A percentile compares a stretch with the other conserved stretches of the same genome.
Evolutionary conservation across 2,888 invertebrate species (phyloP).

Genomic region (Acleris holmiana): DNA sequence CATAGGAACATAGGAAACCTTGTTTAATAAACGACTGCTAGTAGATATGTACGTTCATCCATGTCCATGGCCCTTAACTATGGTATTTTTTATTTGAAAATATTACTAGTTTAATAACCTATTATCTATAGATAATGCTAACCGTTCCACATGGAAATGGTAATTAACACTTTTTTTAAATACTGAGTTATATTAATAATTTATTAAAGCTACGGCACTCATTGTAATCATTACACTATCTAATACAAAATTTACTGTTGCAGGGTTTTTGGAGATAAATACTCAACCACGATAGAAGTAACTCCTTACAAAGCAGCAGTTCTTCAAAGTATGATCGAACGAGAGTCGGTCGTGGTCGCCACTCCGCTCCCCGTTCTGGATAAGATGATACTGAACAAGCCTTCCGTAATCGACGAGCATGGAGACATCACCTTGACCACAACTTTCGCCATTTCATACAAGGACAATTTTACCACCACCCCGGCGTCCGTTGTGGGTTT

Average conservation of each 20-base stretch:
- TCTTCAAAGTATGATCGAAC: constrained; percentile 91
- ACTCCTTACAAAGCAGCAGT: constrained; percentile 96
- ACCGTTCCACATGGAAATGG: too few relatives aligned
- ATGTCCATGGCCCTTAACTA: too few relatives aligned
- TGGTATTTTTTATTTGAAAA: too few relatives aligned
- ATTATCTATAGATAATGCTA: too few relatives aligned
- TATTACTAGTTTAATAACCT: not conserved
- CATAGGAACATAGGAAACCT: constrained; percentile 3
- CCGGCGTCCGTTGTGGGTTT: constrained; percentile 96
- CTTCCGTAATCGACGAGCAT: constrained; percentile 67
- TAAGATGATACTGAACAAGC: constrained; percentile 60
- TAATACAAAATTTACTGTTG: constrained; percentile 38
- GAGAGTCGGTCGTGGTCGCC: constrained; percentile 90
- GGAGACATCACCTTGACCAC: constrained; percentile 88
- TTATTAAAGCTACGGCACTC: too few relatives aligned
- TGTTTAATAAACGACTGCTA: not conserved
- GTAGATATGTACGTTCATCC: too few relatives aligned
- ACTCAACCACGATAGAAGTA: constrained; percentile 92
- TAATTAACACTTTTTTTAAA: too few relatives aligned
- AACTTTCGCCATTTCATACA: constrained; percentile 92
- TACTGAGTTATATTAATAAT: too few relatives aligned
- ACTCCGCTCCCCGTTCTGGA: constrained; percentile 86
- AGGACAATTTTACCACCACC: constrained; percentile 89
- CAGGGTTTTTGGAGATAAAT: constrained; percentile 90
- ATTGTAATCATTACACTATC: too few relatives aligned